phyloP scores from a whole-genome alignment of 2,113 vertebrate genomes.

The Casuarius casuarius region DNA sequence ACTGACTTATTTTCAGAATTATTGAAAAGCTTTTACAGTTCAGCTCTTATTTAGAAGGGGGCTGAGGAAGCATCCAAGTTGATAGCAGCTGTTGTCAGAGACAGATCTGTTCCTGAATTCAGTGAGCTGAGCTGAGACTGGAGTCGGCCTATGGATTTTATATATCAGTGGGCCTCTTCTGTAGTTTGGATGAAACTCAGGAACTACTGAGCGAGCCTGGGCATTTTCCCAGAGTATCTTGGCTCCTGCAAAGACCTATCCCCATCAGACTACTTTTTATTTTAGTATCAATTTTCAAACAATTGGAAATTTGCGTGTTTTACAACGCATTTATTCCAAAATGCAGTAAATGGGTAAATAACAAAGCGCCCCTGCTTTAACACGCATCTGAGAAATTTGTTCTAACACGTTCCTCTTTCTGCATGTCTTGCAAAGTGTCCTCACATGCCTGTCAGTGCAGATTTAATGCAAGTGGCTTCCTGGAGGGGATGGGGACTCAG shows the following conservation, averaged over 20 bases:
- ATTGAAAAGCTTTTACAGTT: not conserved
- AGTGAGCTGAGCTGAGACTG: not conserved
- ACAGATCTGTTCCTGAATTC: not conserved
- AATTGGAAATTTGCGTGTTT: conserved; percentile 8
- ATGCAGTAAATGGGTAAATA: conserved; percentile 18
- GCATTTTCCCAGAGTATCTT: conserved; percentile 47
- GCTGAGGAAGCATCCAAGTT: not conserved
- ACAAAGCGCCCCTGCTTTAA: not conserved
- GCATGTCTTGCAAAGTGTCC: not conserved
- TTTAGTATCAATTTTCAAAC: conserved; percentile 36
- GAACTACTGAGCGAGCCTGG: conserved; percentile 10
- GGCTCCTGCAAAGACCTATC: conserved; percentile 20
- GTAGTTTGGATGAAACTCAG: conserved; percentile 31
- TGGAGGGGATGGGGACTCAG: not conserved
- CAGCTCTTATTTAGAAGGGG: not conserved
- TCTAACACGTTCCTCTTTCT: not conserved
- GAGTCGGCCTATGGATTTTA: not conserved
- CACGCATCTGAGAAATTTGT: fast-evolving
- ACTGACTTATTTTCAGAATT: not conserved
- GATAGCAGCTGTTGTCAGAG: not conserved
- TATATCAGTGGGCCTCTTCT: not conserved
- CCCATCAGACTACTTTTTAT: conserved; percentile 33
- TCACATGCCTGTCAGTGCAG: not conserved
- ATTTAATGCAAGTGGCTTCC: not conserved
- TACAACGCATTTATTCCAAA: not conserved